phyloP scores from a whole-genome alignment of 2,797 vertebrate genomes.

The Tokudaia muenninki region DNA sequence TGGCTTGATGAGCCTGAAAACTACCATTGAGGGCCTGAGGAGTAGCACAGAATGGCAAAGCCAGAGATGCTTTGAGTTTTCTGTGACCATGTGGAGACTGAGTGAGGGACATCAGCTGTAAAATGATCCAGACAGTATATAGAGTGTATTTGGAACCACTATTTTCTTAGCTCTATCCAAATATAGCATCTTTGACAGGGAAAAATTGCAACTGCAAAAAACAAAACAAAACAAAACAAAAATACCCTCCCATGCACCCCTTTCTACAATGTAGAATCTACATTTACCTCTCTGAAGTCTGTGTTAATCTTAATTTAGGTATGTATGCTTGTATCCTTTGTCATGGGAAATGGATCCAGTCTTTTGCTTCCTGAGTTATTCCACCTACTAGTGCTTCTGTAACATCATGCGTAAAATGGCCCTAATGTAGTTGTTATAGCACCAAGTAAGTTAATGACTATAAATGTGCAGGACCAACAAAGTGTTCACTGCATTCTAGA shows the following conservation, averaged over 20 bases:
- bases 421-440: neutral
- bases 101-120: neutral
- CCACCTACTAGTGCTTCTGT: neutral
- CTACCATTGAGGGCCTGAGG: neutral
- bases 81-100: neutral
- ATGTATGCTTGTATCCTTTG: neutral
- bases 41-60: slow-evolving; percentile 9
- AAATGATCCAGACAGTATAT: slow-evolving; percentile 35
- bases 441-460: slow-evolving; percentile 22
- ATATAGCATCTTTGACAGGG: slow-evolving; percentile 30
- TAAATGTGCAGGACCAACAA: neutral
- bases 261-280: neutral
- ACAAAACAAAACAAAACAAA: neutral
- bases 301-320: slow-evolving; percentile 21
- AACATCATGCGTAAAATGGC: slow-evolving; percentile 10
- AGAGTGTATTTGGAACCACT: slow-evolving; percentile 18
- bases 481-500: slow-evolving; percentile 17
- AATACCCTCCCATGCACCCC: neutral
- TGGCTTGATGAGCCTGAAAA: slow-evolving; percentile 31
- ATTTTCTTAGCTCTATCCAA: neutral
- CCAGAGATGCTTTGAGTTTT: slow-evolving; percentile 6
- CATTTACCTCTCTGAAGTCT: slow-evolving; percentile 50
- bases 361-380: neutral
- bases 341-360: slow-evolving; percentile 18
- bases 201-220: neutral